Conservation (phyloP, 2,888 invertebrate species). For the Rhagophthalmus giganteus region DNA sequence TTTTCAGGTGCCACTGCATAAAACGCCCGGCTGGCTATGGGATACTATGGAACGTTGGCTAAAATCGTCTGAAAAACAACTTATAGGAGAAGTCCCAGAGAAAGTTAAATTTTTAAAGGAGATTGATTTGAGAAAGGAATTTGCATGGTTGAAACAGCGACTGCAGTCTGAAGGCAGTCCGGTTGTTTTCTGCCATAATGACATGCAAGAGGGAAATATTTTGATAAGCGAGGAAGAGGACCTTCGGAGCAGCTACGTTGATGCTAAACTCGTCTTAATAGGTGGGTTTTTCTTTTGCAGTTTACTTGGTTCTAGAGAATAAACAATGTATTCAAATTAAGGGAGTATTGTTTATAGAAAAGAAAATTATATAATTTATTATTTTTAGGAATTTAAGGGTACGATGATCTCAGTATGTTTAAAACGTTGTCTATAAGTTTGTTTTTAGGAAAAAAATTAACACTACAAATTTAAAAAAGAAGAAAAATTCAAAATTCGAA, state of each 20-base stretch:
- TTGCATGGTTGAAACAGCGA: constrained; percentile 70
- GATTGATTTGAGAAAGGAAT: constrained; percentile 66
- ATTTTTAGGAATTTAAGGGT: too few species aligned
- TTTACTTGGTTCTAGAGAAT: too few species aligned
- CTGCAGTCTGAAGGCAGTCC: constrained; percentile 68
- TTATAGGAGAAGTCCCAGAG: constrained; percentile 52
- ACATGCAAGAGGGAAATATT: constrained; percentile 87
- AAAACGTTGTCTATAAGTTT: too few species aligned
- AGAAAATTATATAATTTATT: too few species aligned
- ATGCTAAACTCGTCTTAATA: constrained; percentile 49
- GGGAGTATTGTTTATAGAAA: too few species aligned
- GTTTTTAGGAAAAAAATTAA: too few species aligned
- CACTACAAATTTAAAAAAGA: too few species aligned
- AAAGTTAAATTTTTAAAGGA: constrained; percentile 36
- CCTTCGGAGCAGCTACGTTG: constrained; percentile 40
- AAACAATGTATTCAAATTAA: too few species aligned
- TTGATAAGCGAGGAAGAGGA: constrained; percentile 58
- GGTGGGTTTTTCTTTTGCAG: too few species aligned
- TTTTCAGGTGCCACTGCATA: constrained; percentile 79
- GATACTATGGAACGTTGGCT: constrained; percentile 84
- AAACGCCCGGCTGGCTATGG: constrained; percentile 95
- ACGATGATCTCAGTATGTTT: too few species aligned
- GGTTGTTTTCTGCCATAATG: constrained; percentile 93
- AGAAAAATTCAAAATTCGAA: too few species aligned
- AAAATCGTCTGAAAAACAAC: constrained; percentile 59